Conservation (phyloP, 2,113 vertebrate species). For the Grammomys dolichurus region DNA sequence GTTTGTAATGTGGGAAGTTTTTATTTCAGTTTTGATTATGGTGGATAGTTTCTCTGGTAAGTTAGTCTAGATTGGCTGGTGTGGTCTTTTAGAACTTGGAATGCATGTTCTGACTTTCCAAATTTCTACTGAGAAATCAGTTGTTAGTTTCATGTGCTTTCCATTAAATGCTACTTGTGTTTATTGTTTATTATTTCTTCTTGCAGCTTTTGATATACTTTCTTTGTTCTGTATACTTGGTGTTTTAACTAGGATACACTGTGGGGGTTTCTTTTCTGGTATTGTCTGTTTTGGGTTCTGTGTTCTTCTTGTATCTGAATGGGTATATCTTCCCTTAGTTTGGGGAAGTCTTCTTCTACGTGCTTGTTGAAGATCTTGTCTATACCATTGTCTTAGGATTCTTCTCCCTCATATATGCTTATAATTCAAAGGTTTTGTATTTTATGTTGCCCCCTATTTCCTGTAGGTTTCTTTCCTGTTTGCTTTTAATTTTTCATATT, state of each 20-base stretch:
- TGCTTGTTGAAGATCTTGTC: neutral
- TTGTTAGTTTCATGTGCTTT: neutral
- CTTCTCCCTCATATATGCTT: neutral
- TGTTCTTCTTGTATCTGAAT: neutral
- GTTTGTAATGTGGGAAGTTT: neutral
- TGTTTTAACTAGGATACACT: neutral
- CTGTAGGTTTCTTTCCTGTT: neutral
- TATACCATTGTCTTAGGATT: neutral
- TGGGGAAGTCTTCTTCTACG: neutral
- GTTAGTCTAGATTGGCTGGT: neutral
- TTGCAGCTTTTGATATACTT: neutral
- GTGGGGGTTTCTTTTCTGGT: neutral
- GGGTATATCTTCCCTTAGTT: neutral
- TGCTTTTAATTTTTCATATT: neutral
- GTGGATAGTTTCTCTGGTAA: neutral
- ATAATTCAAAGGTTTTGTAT: neutral
- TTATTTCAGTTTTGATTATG: neutral
- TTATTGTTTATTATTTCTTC: neutral
- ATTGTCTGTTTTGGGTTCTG: neutral
- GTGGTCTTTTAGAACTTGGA: neutral
- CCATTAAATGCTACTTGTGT: neutral
- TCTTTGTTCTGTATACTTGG: neutral
- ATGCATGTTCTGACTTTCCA: neutral
- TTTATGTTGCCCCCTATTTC: neutral
- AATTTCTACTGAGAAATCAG: neutral